phyloP scores from a whole-genome alignment of 2,888 invertebrate species.

The Coecobrya sp. region DNA sequence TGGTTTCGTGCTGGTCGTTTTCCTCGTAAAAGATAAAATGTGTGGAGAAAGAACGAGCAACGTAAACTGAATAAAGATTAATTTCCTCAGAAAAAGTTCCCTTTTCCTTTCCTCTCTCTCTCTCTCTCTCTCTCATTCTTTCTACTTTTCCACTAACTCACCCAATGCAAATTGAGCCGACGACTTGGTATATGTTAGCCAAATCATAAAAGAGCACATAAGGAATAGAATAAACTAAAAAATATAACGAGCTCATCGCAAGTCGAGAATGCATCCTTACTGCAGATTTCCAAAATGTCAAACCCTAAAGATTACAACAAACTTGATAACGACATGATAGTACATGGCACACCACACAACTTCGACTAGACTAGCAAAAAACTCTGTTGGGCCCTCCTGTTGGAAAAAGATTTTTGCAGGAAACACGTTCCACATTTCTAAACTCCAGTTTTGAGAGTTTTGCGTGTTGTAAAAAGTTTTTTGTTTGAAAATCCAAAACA shows the following conservation, averaged over 20 bases:
- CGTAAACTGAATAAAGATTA: slow-evolving; percentile 42
- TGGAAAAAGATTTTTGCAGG: no score
- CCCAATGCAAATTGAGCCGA: neutral
- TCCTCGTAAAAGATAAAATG: neutral
- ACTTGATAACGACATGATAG: no score
- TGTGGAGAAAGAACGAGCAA: slow-evolving; percentile 17
- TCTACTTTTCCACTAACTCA: neutral
- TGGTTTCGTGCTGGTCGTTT: neutral
- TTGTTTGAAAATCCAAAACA: no score
- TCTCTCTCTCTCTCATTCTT: neutral
- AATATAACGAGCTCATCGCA: neutral
- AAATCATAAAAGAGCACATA: neutral
- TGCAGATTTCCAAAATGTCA: no score
- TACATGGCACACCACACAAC: no score
- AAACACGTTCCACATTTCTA: no score
- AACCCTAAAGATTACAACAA: no score
- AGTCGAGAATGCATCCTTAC: no score
- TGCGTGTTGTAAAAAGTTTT: no score
- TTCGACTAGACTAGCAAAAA: no score
- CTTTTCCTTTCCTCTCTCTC: neutral
- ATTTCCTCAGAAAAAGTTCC: slow-evolving; percentile 28
- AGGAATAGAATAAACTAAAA: neutral
- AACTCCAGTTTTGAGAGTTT: no score
- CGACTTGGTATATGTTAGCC: neutral
- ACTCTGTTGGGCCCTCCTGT: no score